A percentile compares a stretch with the other conserved stretches of the same genome.
Conservation (phyloP, 2,888 invertebrate genomes). For the Doris montereyensis region DNA sequence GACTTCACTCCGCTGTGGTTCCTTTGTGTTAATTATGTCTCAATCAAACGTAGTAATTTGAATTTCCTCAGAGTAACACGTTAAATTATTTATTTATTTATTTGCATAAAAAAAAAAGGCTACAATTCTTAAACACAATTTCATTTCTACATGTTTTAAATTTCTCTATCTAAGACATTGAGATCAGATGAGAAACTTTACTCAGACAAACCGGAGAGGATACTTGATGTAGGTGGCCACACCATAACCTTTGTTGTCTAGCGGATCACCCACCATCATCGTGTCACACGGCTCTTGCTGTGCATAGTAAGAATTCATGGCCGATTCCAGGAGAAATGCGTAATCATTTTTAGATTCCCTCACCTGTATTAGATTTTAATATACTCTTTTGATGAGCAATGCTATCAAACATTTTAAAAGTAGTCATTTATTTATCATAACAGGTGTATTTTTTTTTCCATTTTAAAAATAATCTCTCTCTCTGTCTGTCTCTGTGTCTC, state of each 20-base stretch:
- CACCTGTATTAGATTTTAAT: too few relatives aligned
- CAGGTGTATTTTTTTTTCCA: too few relatives aligned
- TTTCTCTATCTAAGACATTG: background rate
- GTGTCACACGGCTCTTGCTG: conserved; percentile 82
- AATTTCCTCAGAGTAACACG: too few relatives aligned
- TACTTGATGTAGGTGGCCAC: conserved; percentile 87
- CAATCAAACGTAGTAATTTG: too few relatives aligned
- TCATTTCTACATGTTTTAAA: background rate
- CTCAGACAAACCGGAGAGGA: conserved; percentile 50
- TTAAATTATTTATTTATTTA: too few relatives aligned
- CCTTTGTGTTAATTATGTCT: too few relatives aligned
- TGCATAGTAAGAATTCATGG: conserved; percentile 86
- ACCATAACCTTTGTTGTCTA: conserved; percentile 90
- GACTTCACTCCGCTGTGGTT: too few relatives aligned
- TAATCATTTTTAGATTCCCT: conserved; percentile 77
- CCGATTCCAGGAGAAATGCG: conserved; percentile 76
- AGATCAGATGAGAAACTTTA: background rate
- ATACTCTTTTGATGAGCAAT: too few relatives aligned
- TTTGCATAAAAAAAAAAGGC: too few relatives aligned
- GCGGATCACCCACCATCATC: conserved; percentile 83
- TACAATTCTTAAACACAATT: too few relatives aligned
- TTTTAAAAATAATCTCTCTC: background rate
- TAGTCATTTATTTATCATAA: too few relatives aligned
- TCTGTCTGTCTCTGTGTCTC: background rate
- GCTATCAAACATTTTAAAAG: too few relatives aligned